A percentile compares a stretch with the other conserved stretches of the same genome.
Evolutionary conservation across 2,113 vertebrate genomes (phyloP).

Genomic region (Ptilorrhoa leucosticta): DNA sequence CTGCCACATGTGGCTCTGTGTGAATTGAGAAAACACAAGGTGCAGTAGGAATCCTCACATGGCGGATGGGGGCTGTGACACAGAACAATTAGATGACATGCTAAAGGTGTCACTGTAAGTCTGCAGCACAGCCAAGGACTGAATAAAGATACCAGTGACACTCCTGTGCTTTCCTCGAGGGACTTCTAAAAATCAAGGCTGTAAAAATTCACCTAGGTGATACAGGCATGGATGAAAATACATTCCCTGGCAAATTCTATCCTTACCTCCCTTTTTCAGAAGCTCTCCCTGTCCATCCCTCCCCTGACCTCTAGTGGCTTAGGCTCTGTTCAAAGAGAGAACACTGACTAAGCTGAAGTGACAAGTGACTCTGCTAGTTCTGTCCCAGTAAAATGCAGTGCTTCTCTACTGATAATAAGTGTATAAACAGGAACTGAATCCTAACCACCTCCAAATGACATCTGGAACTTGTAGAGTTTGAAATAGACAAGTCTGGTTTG

Average conservation of each 20-base stretch:
- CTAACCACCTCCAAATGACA: neutral
- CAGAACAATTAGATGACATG: neutral
- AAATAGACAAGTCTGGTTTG: neutral
- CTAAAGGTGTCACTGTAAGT: neutral
- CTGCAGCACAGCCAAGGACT: neutral
- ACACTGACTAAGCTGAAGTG: neutral
- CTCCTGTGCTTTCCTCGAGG: neutral
- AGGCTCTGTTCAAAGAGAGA: neutral
- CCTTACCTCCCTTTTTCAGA: neutral
- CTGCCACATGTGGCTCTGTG: neutral
- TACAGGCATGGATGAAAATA: neutral
- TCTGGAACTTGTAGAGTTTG: neutral
- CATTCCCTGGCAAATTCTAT: neutral
- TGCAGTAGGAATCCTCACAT: neutral
- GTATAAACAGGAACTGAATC: neutral
- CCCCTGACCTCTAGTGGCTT: constrained; percentile 6
- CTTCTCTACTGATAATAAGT: neutral
- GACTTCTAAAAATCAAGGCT: neutral
- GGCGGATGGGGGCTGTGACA: neutral
- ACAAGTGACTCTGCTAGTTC: neutral
- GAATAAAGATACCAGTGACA: neutral
- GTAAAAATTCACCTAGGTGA: neutral
- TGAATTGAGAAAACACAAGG: neutral
- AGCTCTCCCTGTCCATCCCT: neutral
- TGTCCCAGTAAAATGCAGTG: neutral